Evolutionary conservation across 1,140 invertebrate species (phyloP).

Genomic region (Brachionus manjavacas): DNA sequence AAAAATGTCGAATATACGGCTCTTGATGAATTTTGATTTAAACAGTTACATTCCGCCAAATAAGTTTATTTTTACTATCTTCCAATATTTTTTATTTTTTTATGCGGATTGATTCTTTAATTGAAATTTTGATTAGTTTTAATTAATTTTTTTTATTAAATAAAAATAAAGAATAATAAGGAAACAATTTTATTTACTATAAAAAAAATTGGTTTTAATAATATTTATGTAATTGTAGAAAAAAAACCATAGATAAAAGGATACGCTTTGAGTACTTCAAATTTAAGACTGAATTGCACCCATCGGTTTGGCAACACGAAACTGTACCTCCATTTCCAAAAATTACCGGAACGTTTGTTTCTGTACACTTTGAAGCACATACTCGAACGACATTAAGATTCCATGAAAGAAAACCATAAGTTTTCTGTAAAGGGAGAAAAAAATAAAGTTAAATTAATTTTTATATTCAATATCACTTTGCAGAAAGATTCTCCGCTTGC

Average conservation of each 20-base stretch:
- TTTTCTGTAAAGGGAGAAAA: not conserved
- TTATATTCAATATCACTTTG: not conserved
- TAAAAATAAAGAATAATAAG: not conserved
- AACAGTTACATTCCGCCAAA: not conserved
- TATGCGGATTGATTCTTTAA: not conserved
- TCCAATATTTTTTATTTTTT: not conserved
- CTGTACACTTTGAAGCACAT: not conserved
- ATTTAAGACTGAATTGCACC: not conserved
- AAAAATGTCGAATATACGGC: slow-evolving; percentile 13
- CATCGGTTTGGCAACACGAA: not conserved
- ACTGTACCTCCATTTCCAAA: not conserved
- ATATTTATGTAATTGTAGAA: not conserved
- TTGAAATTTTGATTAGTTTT: not conserved
- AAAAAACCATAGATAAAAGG: not conserved
- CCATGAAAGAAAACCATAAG: not conserved
- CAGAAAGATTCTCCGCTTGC: not conserved
- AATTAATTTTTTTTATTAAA: not conserved
- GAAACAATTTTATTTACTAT: no score
- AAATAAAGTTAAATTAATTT: not conserved
- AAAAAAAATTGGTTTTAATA: not conserved
- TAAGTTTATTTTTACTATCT: not conserved
- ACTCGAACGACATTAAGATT: not conserved
- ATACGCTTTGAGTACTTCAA: not conserved
- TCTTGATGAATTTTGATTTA: not conserved
- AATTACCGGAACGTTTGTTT: not conserved